Conservation (phyloP, 2,797 vertebrate genomes). For the Orientallactaga sibirica region DNA sequence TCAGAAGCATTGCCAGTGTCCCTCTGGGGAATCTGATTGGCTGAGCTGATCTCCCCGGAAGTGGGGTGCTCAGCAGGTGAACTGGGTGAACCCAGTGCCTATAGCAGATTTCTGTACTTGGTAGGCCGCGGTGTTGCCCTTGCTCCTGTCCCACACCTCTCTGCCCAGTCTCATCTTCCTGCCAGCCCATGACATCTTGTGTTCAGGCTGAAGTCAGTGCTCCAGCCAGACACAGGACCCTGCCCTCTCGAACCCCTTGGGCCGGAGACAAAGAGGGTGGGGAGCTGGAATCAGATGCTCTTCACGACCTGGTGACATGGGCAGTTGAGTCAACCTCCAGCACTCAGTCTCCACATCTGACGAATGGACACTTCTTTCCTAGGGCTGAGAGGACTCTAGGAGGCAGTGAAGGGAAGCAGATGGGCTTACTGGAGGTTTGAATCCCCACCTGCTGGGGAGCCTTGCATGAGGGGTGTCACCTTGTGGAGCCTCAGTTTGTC, state of each 20-base stretch:
- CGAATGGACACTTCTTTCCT: accelerated
- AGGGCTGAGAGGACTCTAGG: background rate
- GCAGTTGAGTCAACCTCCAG: background rate
- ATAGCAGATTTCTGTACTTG: accelerated
- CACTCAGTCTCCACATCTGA: background rate
- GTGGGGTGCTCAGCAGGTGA: background rate
- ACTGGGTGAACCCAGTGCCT: background rate
- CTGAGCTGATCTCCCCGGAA: background rate
- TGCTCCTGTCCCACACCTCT: background rate
- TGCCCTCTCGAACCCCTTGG: background rate
- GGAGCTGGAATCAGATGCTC: background rate
- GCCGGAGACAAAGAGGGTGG: background rate
- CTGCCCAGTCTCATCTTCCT: background rate
- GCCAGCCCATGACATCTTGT: background rate
- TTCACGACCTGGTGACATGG: background rate
- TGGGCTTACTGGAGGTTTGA: background rate
- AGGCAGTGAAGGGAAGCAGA: background rate
- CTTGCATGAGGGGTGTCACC: background rate
- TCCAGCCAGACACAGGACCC: background rate
- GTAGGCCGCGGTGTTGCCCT: background rate
- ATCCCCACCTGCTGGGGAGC: background rate
- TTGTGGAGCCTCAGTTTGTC: constrained; percentile 10
- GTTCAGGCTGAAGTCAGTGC: background rate
- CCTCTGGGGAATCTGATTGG: background rate
- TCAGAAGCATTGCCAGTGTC: background rate